Base-by-base conservation (phyloP, 1,140 invertebrate species). In the Achatina immaculata region DNA sequence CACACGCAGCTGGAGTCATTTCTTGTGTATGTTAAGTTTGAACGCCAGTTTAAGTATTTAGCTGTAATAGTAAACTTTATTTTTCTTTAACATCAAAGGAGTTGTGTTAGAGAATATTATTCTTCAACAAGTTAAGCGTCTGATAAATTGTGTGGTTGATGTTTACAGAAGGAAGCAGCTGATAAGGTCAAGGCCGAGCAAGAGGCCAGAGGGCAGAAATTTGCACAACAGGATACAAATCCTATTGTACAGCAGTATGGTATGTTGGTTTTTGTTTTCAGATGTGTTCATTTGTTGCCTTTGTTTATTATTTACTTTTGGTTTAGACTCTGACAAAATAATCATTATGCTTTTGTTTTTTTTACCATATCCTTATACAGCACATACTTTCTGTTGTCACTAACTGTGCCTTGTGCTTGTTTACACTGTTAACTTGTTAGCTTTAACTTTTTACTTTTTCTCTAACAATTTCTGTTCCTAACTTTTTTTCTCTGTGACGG, bases 161-260 rank as follows among this genome's bases (percentile, higher is more conserved):
- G 28, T 73, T 85, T 85, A 19, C 80, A 93, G 92, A 92, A 93
- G 81, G 92, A 95, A 88, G 85, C 92, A 31, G 89, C 92, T 88
- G 93, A 95, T 90, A 88, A 94, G 81, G 94, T 93, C 21, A 94
- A 93, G 36, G 95, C 94, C 68, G 95, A 96, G 87, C 93, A 93
- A 86, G 92, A 94, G 88, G 93, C 94, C 11, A 94, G 95, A 88
- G 91, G 96, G 16, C 92, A 94, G 74, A 94, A 94, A 58, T 97
- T 97, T 90, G 92, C 84, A 21, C 65, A 85, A 45, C 78, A 81
- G 36, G 83, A 84, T 58, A 58, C 74, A 24, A 82, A 84, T 73
- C 83, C 83, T 14, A 82, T 84, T n/a, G 74, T 42, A 62, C 74
- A 66, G 42, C 81, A 82, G 48, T 80, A 83, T 62, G 51, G 82